Conservation (phyloP, 2,888 invertebrate species). For the Argynnis bischoffii region DNA sequence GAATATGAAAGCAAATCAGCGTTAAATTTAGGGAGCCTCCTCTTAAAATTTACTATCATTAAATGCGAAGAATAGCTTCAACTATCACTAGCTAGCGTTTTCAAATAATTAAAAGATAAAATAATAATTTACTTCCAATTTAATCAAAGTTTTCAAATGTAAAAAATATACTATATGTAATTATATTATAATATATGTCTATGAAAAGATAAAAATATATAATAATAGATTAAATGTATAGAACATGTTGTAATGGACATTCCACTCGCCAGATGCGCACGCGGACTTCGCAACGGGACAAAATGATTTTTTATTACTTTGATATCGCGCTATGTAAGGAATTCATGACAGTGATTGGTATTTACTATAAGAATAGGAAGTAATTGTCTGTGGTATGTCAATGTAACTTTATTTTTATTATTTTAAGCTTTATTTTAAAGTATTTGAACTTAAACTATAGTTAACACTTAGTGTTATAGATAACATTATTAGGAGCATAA, state of each 20-base stretch:
- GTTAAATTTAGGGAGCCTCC: too few relatives aligned
- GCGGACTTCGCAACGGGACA: conserved; percentile 29
- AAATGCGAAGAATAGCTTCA: too few relatives aligned
- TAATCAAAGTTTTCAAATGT: too few relatives aligned
- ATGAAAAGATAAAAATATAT: background rate
- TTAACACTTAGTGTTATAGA: too few relatives aligned
- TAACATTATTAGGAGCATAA: too few relatives aligned
- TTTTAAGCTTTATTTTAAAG: background rate
- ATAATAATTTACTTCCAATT: too few relatives aligned
- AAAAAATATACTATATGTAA: too few relatives aligned
- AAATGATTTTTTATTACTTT: conserved; percentile 17
- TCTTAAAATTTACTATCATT: too few relatives aligned
- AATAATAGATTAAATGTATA: background rate
- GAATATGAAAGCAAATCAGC: too few relatives aligned
- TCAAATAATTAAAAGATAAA: too few relatives aligned
- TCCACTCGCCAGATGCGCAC: conserved; percentile 29
- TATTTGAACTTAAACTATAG: background rate
- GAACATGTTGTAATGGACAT: conserved; percentile 26
- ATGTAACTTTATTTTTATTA: background rate
- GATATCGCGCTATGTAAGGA: conserved; percentile 10
- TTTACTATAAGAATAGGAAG: conserved; percentile 15
- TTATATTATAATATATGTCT: too few relatives aligned
- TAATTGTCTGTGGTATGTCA: background rate
- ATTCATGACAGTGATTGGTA: conserved; percentile 12
- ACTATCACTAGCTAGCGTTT: too few relatives aligned